These are phyloP conservation scores for Diplodus puntazzo DNA, from an alignment of 2,797 vertebrate genomes.

Conservation along the genomic window DNA sequence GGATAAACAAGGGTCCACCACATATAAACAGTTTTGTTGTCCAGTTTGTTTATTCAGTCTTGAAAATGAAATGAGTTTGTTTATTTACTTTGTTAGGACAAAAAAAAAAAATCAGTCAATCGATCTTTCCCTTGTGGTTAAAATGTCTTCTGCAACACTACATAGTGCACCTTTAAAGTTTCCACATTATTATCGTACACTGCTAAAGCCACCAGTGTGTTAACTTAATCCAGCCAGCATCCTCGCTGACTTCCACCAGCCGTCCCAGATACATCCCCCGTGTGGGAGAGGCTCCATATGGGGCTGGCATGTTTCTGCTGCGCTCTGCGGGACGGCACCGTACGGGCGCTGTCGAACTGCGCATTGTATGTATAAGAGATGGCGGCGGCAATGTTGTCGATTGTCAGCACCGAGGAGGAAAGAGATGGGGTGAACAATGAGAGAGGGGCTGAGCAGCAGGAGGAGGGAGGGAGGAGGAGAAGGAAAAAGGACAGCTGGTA, in stretches of 20 bases:
- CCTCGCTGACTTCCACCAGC: constrained; percentile 41
- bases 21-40: too few relatives aligned
- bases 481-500: constrained; percentile 60
- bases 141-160: too few relatives aligned
- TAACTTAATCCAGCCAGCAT: constrained; percentile 42
- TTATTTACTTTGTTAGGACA: too few relatives aligned
- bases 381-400: constrained; percentile 39
- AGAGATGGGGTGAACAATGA: constrained; percentile 39
- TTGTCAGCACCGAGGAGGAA: constrained; percentile 49
- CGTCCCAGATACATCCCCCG: constrained; percentile 48
- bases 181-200: constrained; percentile 33
- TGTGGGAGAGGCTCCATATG: constrained; percentile 64
- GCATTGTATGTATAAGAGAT: constrained; percentile 47
- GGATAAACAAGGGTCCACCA: too few relatives aligned
- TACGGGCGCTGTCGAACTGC: constrained; percentile 54
- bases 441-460: constrained; percentile 3
- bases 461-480: constrained; percentile 25
- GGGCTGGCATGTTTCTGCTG: constrained; percentile 59
- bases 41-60: too few relatives aligned
- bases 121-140: too few relatives aligned
- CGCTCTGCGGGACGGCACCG: constrained; percentile 36
- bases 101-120: too few relatives aligned
- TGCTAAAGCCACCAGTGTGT: constrained; percentile 25
- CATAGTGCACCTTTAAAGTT: constrained; percentile 11
- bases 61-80: too few relatives aligned